Evolutionary conservation across 2,888 invertebrate genomes (phyloP).

Genomic region (Drosophila antonietae): DNA sequence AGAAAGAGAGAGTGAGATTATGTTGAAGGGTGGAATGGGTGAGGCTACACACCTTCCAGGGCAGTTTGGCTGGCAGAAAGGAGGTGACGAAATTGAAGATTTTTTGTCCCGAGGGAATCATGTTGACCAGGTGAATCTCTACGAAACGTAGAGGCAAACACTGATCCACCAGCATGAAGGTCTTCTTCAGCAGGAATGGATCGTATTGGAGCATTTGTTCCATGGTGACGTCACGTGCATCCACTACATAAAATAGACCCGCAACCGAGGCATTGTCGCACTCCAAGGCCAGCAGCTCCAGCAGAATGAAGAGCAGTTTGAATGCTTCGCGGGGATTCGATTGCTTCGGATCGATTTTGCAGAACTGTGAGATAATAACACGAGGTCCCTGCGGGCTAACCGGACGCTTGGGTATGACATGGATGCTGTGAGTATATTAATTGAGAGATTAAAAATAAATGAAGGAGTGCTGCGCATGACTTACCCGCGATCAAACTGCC

Average conservation of each 20-base stretch:
- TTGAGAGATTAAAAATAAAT: not conserved
- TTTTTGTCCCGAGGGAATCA: conserved; percentile 68
- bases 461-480: not conserved
- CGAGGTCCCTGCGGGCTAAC: conserved; percentile 57
- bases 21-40: too few relatives aligned
- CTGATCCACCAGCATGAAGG: conserved; percentile 65
- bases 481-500: conserved; percentile 70
- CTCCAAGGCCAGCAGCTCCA: conserved; percentile 74
- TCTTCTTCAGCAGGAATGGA: conserved; percentile 71
- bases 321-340: conserved; percentile 71
- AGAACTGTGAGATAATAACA: conserved; percentile 75
- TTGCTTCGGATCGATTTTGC: conserved; percentile 71
- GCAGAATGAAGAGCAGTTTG: conserved; percentile 76
- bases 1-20: not conserved
- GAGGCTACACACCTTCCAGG: conserved; percentile 67
- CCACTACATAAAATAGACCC: conserved; percentile 73
- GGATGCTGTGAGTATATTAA: conserved; percentile 51
- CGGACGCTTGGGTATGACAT: conserved; percentile 69
- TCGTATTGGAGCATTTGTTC: conserved; percentile 78
- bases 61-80: conserved; percentile 69
- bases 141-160: conserved; percentile 73
- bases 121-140: conserved; percentile 78
- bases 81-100: conserved; percentile 72
- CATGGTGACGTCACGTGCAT: conserved; percentile 71
- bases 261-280: conserved; percentile 69